A percentile compares a stretch with the other conserved stretches of the same genome.
phyloP scores from a whole-genome alignment of 2,797 vertebrate genomes.

The Staurois parvus region DNA sequence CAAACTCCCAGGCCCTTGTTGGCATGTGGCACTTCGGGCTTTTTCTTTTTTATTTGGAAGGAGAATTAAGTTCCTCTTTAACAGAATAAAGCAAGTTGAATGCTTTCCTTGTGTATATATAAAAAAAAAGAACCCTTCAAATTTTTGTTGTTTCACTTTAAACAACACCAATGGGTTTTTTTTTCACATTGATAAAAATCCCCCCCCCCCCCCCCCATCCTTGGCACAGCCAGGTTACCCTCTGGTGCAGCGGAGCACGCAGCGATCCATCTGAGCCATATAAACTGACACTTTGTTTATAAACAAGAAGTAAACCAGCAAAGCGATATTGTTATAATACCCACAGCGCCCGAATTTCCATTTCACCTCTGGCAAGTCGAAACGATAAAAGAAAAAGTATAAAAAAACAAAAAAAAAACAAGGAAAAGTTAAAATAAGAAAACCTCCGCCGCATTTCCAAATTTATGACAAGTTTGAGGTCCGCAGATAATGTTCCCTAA shows the following conservation, averaged over 20 bases:
- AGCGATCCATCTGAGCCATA: not conserved
- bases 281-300: not conserved
- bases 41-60: no score
- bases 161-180: no score
- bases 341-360: not conserved
- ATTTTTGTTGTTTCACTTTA: no score
- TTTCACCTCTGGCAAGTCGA: not conserved
- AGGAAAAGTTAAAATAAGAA: not conserved
- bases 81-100: no score
- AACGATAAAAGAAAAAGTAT: not conserved
- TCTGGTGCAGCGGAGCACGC: not conserved
- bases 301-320: not conserved
- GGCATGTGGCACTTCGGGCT: no score
- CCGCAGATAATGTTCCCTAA: conserved; percentile 35
- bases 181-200: no score
- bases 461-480: conserved; percentile 23
- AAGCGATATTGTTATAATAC: not conserved
- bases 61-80: no score
- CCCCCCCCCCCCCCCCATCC: no score
- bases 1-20: no score
- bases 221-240: not conserved
- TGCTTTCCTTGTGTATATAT: no score
- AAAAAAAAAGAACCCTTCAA: no score
- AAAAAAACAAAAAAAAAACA: not conserved
- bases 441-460: not conserved